These are phyloP conservation scores for Nesoenas mayeri DNA, from an alignment of 2,113 vertebrate genomes.

Conservation along the genomic window DNA sequence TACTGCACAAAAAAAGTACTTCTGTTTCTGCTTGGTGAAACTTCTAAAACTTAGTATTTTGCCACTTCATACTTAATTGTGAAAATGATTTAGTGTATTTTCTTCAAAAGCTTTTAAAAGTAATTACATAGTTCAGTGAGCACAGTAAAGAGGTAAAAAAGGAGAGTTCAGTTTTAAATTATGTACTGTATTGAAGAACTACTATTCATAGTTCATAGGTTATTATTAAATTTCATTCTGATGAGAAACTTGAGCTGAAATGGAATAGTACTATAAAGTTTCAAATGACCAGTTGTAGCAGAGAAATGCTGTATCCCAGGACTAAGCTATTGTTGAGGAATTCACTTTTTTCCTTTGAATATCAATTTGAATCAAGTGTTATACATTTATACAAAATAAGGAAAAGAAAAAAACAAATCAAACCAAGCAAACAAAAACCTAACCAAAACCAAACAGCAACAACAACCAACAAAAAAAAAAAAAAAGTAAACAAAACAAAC, in stretches of 20 bases:
- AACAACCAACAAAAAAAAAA: not conserved
- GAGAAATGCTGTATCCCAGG: not conserved
- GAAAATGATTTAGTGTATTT: slow-evolving; percentile 5
- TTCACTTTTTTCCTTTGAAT: not conserved
- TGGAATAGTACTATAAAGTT: not conserved
- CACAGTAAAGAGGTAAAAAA: not conserved
- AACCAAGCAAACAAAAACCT: too few relatives aligned
- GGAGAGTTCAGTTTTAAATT: not conserved
- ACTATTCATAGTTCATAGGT: not conserved
- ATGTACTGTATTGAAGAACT: not conserved
- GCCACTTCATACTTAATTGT: not conserved
- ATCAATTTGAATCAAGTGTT: not conserved
- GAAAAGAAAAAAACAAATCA: too few relatives aligned
- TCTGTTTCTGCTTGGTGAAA: not conserved
- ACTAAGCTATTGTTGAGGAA: not conserved
- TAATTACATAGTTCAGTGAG: slow-evolving; percentile 3
- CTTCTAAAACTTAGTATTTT: not conserved
- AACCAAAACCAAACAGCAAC: not conserved
- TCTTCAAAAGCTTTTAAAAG: slow-evolving; percentile 20
- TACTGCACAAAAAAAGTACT: not conserved
- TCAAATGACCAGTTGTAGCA: not conserved
- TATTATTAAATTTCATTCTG: slow-evolving; percentile 38
- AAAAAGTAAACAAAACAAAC: too few relatives aligned
- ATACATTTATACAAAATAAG: not conserved
- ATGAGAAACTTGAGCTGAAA: slow-evolving; percentile 24